A percentile compares a stretch with the other conserved stretches of the same genome.
phyloP scores from a whole-genome alignment of 2,888 invertebrate genomes.

The Diadegma fenestrale region DNA sequence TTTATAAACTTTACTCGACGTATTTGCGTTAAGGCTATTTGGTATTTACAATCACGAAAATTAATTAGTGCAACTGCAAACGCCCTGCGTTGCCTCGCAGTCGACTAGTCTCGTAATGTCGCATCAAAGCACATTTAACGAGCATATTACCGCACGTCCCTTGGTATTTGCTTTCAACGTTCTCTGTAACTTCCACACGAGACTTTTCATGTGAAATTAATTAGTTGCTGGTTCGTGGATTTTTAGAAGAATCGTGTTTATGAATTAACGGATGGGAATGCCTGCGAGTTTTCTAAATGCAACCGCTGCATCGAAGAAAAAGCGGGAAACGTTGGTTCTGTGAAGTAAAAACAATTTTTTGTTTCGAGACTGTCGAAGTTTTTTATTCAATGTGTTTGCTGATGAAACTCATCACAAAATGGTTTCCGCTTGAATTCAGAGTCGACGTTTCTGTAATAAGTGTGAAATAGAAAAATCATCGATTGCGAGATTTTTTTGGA shows the following conservation, averaged over 20 bases:
- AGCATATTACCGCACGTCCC: constrained; percentile 73
- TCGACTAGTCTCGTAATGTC: constrained; percentile 68
- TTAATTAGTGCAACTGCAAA: constrained; percentile 57
- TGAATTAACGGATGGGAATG: neutral
- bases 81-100: constrained; percentile 59
- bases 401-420: too few relatives aligned
- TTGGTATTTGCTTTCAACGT: constrained; percentile 45
- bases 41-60: constrained; percentile 52
- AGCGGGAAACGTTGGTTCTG: neutral
- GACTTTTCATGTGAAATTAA: neutral
- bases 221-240: too few relatives aligned
- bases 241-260: too few relatives aligned
- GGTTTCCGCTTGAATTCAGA: neutral
- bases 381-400: neutral
- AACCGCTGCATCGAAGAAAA: neutral
- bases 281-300: neutral
- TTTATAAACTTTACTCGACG: neutral
- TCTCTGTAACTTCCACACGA: neutral
- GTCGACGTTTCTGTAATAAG: neutral
- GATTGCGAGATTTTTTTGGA: neutral
- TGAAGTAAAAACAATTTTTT: too few relatives aligned
- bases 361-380: too few relatives aligned
- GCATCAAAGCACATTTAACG: constrained; percentile 76
- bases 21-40: neutral
- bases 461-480: neutral